Percentiles rank a stretch among this genome's conserved stretches.
Evolutionary conservation across 2,797 vertebrate genomes (phyloP).

Genomic region (Tangara arthus): DNA sequence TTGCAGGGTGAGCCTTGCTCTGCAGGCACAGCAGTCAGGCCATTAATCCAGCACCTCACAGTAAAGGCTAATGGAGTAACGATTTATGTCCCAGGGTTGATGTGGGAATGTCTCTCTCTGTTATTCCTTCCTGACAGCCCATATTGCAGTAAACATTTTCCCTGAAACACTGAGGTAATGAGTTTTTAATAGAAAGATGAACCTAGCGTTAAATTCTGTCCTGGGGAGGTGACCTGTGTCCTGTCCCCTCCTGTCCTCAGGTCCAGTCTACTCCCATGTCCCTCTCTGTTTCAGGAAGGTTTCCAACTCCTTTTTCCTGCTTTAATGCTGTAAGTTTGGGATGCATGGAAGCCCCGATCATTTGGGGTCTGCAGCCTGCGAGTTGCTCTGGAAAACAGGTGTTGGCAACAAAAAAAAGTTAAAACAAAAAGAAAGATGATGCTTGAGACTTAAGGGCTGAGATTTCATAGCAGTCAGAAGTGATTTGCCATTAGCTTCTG

Average conservation of each 20-base stretch:
- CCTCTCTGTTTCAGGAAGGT: background rate
- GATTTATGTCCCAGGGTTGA: constrained; percentile 67
- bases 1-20: background rate
- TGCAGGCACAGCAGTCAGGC: background rate
- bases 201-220: background rate
- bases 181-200: constrained; percentile 75
- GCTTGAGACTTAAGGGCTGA: background rate
- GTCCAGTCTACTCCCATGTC: background rate
- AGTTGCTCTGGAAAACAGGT: background rate
- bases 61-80: constrained; percentile 73
- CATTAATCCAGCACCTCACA: constrained; percentile 55
- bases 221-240: background rate
- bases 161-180: constrained; percentile 67
- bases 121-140: constrained; percentile 69
- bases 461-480: fast-evolving
- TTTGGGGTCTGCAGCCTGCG: fast-evolving
- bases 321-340: background rate
- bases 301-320: background rate
- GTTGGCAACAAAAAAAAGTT: background rate
- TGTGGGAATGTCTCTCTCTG: constrained; percentile 73
- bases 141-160: constrained; percentile 69
- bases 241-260: background rate
- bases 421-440: background rate
- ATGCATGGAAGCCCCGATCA: fast-evolving
- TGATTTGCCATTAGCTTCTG: fast-evolving